Conservation (phyloP, 1,140 invertebrate species). For the Lordiphosa clarofinis region DNA sequence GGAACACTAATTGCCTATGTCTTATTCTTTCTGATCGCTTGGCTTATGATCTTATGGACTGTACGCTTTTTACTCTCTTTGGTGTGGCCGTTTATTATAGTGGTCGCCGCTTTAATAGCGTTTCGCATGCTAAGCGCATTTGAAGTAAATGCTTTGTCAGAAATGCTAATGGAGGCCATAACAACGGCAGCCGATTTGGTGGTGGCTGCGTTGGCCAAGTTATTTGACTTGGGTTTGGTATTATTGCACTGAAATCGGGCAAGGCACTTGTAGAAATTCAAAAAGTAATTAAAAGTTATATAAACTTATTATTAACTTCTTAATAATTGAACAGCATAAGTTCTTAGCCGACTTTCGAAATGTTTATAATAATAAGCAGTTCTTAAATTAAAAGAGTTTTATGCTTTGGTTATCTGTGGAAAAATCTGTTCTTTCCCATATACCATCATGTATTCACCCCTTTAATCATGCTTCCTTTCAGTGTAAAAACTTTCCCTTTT, state of each 20-base stretch:
- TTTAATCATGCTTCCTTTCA: too few species aligned
- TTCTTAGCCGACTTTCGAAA: too few species aligned
- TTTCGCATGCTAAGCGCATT: constrained; percentile 19
- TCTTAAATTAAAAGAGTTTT: too few species aligned
- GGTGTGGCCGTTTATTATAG: constrained; percentile 34
- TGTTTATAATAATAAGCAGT: too few species aligned
- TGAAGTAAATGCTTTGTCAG: constrained; percentile 4
- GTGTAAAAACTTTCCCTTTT: constrained; percentile 14
- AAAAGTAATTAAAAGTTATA: too few species aligned
- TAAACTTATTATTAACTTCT: too few species aligned
- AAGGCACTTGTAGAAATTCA: too few species aligned
- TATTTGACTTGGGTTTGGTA: neutral
- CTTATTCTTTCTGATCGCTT: constrained; percentile 25
- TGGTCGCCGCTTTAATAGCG: constrained; percentile 23
- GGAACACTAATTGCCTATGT: constrained; percentile 47
- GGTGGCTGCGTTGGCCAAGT: neutral
- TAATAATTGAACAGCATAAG: too few species aligned
- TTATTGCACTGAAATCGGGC: too few species aligned
- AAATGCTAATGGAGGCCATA: constrained; percentile 8
- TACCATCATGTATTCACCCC: too few species aligned
- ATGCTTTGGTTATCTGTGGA: too few species aligned
- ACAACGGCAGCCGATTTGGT: neutral
- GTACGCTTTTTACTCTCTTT: constrained; percentile 31
- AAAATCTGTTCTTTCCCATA: too few species aligned
- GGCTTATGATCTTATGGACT: constrained; percentile 29